phyloP scores from a whole-genome alignment of 2,888 invertebrate genomes.

The Orthonychiurus folsomi region DNA sequence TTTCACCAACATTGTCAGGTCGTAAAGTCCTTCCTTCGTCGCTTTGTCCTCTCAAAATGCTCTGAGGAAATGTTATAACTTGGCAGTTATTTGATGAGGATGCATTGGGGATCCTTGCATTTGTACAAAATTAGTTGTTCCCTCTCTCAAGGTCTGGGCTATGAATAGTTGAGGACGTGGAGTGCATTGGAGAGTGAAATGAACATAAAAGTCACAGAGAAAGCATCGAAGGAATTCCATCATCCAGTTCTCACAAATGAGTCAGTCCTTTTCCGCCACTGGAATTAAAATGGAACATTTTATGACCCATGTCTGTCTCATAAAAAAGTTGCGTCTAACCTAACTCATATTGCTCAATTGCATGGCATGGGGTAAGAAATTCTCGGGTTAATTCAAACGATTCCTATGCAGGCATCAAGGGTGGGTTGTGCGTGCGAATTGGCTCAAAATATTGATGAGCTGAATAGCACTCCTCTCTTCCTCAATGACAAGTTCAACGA shows the following conservation, averaged over 20 bases:
- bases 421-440: not conserved
- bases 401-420: not conserved
- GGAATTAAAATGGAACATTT: not conserved
- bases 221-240: not conserved
- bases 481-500: too few species aligned
- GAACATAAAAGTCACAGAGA: not conserved
- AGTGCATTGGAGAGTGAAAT: not conserved
- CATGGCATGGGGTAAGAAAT: not conserved
- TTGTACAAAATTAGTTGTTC: not conserved
- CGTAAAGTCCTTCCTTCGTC: not conserved
- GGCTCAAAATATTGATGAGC: too few species aligned
- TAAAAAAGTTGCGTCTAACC: not conserved
- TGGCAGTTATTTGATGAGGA: not conserved
- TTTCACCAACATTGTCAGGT: not conserved
- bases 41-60: not conserved
- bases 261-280: too few species aligned
- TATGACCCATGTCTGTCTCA: not conserved
- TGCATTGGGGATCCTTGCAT: not conserved
- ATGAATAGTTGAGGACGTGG: not conserved
- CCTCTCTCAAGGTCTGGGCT: not conserved
- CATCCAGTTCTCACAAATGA: too few species aligned
- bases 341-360: not conserved
- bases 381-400: not conserved
- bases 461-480: too few species aligned
- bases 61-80: not conserved